phyloP scores from a whole-genome alignment of 2,888 invertebrate species.

The Heteromyza rotundicornis region DNA sequence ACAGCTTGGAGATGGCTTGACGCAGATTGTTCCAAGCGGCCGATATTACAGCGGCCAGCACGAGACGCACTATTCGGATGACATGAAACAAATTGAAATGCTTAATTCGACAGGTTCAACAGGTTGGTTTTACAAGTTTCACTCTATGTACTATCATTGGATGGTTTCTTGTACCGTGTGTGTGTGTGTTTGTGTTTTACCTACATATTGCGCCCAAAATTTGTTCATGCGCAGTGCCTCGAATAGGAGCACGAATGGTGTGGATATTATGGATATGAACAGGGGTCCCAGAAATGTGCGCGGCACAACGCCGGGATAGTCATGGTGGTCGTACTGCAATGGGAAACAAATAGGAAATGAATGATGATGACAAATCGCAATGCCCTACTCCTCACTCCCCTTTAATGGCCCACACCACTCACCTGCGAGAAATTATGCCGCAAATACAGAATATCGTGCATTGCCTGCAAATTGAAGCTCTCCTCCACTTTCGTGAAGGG shows the following conservation, averaged over 20 bases:
- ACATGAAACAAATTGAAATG: neutral
- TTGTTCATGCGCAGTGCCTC: slow-evolving; percentile 77
- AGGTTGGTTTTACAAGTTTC: too few relatives aligned
- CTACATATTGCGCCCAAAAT: slow-evolving; percentile 87
- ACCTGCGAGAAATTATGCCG: slow-evolving; percentile 84
- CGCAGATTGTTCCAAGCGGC: slow-evolving; percentile 76
- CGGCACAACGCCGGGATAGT: slow-evolving; percentile 97
- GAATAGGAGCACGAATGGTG: slow-evolving; percentile 75
- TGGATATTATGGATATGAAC: slow-evolving; percentile 76
- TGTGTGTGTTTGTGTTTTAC: slow-evolving; percentile 64
- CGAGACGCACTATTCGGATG: slow-evolving; percentile 75
- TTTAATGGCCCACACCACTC: too few relatives aligned
- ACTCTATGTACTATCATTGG: neutral
- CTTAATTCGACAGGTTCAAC: too few relatives aligned
- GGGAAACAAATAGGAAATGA: too few relatives aligned
- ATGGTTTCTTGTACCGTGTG: too few relatives aligned
- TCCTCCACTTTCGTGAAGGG: slow-evolving; percentile 99
- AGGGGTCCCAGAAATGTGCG: slow-evolving; percentile 94
- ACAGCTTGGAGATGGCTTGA: slow-evolving; percentile 75
- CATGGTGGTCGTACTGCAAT: slow-evolving; percentile 92
- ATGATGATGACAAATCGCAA: too few relatives aligned
- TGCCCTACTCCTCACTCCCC: too few relatives aligned
- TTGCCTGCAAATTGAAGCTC: slow-evolving; percentile 98
- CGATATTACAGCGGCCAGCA: slow-evolving; percentile 79
- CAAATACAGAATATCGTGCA: slow-evolving; percentile 94